phyloP scores from a whole-genome alignment of 2,113 vertebrate species.

The Piprites chloris region DNA sequence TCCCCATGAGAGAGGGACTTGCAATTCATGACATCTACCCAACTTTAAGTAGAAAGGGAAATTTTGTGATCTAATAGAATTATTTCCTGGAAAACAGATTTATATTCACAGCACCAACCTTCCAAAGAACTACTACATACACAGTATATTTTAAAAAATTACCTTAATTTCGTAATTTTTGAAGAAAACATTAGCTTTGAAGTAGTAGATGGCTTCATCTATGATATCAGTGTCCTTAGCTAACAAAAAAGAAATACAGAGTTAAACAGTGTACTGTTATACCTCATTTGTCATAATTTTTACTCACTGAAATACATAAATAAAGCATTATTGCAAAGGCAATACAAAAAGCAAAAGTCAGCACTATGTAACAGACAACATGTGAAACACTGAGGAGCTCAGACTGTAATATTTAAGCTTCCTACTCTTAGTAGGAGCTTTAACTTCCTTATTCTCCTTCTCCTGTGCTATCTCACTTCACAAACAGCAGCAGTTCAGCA shows the following conservation, averaged over 20 bases:
- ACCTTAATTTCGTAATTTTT: conserved; percentile 99
- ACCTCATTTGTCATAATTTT: background rate
- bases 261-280: background rate
- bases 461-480: background rate
- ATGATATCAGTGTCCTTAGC: conserved; percentile 94
- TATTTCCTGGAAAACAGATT: background rate
- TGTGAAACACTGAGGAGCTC: background rate
- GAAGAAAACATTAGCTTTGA: conserved; percentile 99
- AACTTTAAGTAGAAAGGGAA: background rate
- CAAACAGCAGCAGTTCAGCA: background rate
- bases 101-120: background rate
- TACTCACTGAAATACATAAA: background rate
- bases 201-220: conserved; percentile 98
- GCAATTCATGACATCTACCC: background rate
- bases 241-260: conserved; percentile 54
- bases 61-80: background rate
- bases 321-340: background rate
- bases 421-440: background rate
- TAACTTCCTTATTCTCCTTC: background rate
- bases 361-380: background rate
- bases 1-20: background rate
- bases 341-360: background rate
- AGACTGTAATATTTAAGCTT: background rate
- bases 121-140: background rate
- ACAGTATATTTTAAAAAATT: conserved; percentile 24